These are phyloP conservation scores for Zaprionus inermis DNA, from an alignment of 1,140 invertebrate species.

Conservation along the genomic window DNA sequence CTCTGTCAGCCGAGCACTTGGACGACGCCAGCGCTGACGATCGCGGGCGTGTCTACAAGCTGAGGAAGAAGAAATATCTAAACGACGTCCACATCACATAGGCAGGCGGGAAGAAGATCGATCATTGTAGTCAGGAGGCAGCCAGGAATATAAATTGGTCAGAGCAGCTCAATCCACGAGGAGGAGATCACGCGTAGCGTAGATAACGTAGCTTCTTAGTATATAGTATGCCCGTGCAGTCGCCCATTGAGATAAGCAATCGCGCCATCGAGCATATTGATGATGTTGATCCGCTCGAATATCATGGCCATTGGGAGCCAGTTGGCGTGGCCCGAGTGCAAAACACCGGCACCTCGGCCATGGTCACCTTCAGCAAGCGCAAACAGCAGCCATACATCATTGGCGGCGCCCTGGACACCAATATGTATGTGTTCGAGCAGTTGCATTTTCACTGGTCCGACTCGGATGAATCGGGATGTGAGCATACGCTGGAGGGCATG, in stretches of 20 bases:
- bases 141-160: not conserved
- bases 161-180: conserved; percentile 12
- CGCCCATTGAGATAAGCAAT: conserved; percentile 85
- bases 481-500: conserved; percentile 90
- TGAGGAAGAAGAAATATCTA: conserved; percentile 81
- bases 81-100: conserved; percentile 75
- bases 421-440: conserved; percentile 89
- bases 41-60: conserved; percentile 83
- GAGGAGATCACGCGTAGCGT: conserved; percentile 7
- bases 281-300: conserved; percentile 85
- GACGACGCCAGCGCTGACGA: conserved; percentile 73
- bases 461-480: conserved; percentile 89
- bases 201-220: not conserved
- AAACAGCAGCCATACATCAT: conserved; percentile 82
- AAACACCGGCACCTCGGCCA: conserved; percentile 82
- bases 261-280: conserved; percentile 85
- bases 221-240: conserved; percentile 84
- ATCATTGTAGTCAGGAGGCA: conserved; percentile 8
- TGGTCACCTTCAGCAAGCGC: conserved; percentile 82
- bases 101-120: conserved; percentile 11
- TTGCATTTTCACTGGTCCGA: conserved; percentile 93
- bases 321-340: conserved; percentile 78
- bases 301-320: conserved; percentile 85
- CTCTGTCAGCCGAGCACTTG: conserved; percentile 72
- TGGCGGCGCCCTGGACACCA: conserved; percentile 87